Evolutionary conservation across 1,140 invertebrate species (phyloP), one percentile per base, ranked within the genome.

Genomic region (Coelopa frigida): DNA sequence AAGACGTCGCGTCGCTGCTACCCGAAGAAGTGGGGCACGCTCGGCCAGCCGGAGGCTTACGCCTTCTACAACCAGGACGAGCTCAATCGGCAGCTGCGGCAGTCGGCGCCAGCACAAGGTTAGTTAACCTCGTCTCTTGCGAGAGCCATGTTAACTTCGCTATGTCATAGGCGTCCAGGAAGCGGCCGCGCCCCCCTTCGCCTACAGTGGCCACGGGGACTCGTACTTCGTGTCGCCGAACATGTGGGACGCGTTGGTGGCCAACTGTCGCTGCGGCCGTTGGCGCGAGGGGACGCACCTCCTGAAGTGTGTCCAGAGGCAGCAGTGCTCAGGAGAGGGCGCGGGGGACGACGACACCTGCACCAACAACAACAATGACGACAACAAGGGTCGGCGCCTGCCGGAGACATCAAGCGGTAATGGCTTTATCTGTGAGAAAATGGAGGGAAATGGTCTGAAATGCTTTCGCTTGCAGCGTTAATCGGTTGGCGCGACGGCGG

Each of bases 221-320:
- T 55, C 54, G 1, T 51, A 49, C 12, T 68, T 68, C 36, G 31
- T 66, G 8, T 68, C 64, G 7, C 48, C 57, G 3, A 57, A 60
- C 26, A 64, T 68, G 65, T 56, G 57, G 17, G 52, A 55, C 7
- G 43, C 47, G 24, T 26, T 66, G 3, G 5, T 61, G 12, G 56
- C 54, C 3, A 53, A 40, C 6, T 68, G 65, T 42, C 65, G 65
- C 3, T 68, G 65, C 49, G 62, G 65, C 8, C 54, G 61, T 20
- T 41, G 50, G 5, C 53, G 49, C 10, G 50, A 43, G 21, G 55
- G 55, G 2, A 38, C 36, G 5, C 65, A 68, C 36, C 48, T 64
- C 49, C 44, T 54, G 1, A 66, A 61, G 42, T 68, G 65, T 36
- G 29, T 68, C 5, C 65, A 68, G 26, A 57, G 57, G 17, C 52